A percentile compares a stretch with the other conserved stretches of the same genome.
Evolutionary conservation across 2,113 vertebrate genomes (phyloP).

Genomic region (Chamaea fasciata): DNA sequence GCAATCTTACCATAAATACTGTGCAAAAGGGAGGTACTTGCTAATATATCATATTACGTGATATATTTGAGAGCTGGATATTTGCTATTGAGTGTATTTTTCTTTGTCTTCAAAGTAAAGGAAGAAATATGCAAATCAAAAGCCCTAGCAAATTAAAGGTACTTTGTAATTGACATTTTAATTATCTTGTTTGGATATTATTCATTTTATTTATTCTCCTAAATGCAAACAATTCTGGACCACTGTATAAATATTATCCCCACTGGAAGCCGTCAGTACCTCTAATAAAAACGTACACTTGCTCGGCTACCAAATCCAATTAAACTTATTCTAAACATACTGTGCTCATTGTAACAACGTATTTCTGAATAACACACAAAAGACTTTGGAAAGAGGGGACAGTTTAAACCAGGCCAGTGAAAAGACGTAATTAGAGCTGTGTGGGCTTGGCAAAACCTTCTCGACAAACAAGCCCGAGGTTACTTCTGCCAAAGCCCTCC

Average conservation of each 20-base stretch:
- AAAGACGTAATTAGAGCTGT: slow-evolving; percentile 71
- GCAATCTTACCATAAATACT: slow-evolving; percentile 29
- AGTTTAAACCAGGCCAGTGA: slow-evolving; percentile 44
- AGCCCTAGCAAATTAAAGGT: slow-evolving; percentile 53
- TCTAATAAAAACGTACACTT: slow-evolving; percentile 62
- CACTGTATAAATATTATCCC: slow-evolving; percentile 72
- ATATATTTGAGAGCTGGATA: not conserved
- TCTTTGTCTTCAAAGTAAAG: slow-evolving; percentile 56
- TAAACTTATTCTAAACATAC: slow-evolving; percentile 66
- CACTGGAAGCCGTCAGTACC: slow-evolving; percentile 62
- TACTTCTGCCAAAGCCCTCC: slow-evolving; percentile 57
- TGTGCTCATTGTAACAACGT: slow-evolving; percentile 57
- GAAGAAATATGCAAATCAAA: slow-evolving; percentile 63
- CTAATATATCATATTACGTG: not conserved
- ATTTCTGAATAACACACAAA: slow-evolving; percentile 62
- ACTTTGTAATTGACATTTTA: slow-evolving; percentile 72
- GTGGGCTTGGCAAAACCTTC: slow-evolving; percentile 66
- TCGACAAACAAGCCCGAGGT: slow-evolving; percentile 37
- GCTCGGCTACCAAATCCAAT: slow-evolving; percentile 64
- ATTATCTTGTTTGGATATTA: slow-evolving; percentile 75
- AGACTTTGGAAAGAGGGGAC: slow-evolving; percentile 50
- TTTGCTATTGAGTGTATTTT: slow-evolving; percentile 13
- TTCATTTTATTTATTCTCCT: slow-evolving; percentile 73
- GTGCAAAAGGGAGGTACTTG: not conserved
- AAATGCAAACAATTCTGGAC: slow-evolving; percentile 62